Conservation (phyloP, 1,140 invertebrate genomes). For the Cherax quadricarinatus region DNA sequence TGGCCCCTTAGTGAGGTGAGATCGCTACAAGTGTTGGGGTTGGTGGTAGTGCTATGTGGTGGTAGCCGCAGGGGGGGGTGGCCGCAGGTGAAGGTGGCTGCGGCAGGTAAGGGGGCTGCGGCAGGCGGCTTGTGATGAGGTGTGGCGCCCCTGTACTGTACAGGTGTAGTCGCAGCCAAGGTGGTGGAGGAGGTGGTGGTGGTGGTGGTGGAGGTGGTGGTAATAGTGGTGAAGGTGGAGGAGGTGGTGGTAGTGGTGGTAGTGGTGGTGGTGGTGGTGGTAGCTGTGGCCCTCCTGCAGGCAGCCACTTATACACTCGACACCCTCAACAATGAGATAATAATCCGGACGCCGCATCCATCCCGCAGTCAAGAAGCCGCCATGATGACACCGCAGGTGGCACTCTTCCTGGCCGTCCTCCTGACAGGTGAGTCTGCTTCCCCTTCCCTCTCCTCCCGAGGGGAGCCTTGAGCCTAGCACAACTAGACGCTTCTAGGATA, state of each 20-base stretch:
- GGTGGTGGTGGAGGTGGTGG: not conserved
- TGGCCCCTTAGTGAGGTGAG: constrained; percentile 2
- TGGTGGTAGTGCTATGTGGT: constrained; percentile 23
- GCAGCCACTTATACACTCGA: not conserved
- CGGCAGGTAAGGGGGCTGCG: constrained; percentile 4
- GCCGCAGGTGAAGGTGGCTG: constrained; percentile 17
- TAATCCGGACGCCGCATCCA: constrained; percentile 21
- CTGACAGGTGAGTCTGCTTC: constrained; percentile 53
- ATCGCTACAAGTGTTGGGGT: constrained; percentile 14
- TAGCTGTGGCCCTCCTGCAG: constrained; percentile 5
- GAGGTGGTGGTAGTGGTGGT: not conserved
- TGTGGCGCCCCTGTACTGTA: constrained; percentile 1
- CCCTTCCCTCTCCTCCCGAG: not conserved
- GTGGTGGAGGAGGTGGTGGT: not conserved
- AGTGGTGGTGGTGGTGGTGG: constrained; percentile 20
- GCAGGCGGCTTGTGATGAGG: constrained; percentile 38
- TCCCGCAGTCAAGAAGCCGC: constrained; percentile 28
- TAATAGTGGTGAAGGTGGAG: not conserved
- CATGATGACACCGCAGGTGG: constrained; percentile 63
- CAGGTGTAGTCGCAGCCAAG: constrained; percentile 21
- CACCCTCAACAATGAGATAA: constrained; percentile 27
- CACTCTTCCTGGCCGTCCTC: constrained; percentile 57
- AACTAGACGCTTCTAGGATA: constrained; percentile 8
- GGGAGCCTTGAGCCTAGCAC: not conserved
- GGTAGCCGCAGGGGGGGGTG: constrained; percentile 17